phyloP scores from a whole-genome alignment of 2,888 invertebrate species.

The Acanthopleura granulata region DNA sequence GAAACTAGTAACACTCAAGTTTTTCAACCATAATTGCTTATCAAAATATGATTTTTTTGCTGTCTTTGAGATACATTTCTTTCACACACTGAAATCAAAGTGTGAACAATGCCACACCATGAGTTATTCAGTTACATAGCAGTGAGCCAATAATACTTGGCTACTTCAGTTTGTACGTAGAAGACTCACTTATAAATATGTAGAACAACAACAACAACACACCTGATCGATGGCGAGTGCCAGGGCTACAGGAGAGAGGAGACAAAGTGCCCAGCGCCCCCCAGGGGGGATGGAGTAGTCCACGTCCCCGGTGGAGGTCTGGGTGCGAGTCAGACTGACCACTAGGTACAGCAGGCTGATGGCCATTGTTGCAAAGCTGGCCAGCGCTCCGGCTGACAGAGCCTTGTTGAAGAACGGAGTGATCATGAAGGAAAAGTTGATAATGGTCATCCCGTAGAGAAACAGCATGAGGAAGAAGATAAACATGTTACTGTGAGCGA shows the following conservation, averaged over 20 bases:
- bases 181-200: background rate
- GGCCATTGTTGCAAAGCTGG: slow-evolving; percentile 83
- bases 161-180: background rate
- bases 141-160: no score
- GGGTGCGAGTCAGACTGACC: slow-evolving; percentile 75
- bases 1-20: no score
- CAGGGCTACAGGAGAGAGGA: slow-evolving; percentile 86
- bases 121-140: no score
- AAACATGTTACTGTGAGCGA: slow-evolving; percentile 83
- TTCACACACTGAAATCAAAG: no score
- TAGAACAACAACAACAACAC: slow-evolving; percentile 32
- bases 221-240: slow-evolving; percentile 89
- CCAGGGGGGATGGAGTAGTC: slow-evolving; percentile 71
- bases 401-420: slow-evolving; percentile 88
- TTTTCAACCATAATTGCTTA: no score
- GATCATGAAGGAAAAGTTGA: slow-evolving; percentile 86
- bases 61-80: no score
- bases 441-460: slow-evolving; percentile 84
- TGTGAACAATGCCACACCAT: no score
- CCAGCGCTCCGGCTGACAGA: slow-evolving; percentile 79
- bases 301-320: slow-evolving; percentile 37
- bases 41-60: no score
- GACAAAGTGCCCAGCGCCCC: slow-evolving; percentile 82
- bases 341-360: slow-evolving; percentile 85
- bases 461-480: slow-evolving; percentile 84